Evolutionary conservation across 1,140 invertebrate species (phyloP).

Genomic region (Aphaenogaster rudis): DNA sequence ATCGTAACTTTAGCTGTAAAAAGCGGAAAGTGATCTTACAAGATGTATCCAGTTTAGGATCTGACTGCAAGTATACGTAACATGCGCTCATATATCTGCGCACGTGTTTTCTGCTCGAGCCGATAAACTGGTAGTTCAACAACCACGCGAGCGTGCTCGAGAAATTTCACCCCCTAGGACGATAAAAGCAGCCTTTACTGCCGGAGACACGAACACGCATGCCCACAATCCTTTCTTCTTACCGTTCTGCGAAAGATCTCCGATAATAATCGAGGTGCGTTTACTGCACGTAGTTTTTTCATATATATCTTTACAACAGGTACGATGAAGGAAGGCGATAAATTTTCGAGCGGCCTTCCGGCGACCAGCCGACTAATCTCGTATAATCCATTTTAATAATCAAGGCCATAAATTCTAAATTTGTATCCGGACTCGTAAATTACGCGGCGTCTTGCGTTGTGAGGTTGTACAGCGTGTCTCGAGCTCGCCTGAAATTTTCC

Average conservation of each 20-base stretch:
- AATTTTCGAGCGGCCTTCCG: constrained; percentile 33
- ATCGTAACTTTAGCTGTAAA: constrained; percentile 1
- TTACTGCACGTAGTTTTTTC: constrained; percentile 31
- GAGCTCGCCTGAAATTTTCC: neutral
- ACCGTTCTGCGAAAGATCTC: neutral
- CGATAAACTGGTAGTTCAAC: constrained; percentile 76
- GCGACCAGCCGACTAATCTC: constrained; percentile 38
- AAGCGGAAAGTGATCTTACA: neutral
- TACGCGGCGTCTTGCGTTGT: neutral
- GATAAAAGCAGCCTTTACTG: constrained; percentile 72
- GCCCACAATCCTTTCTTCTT: constrained; percentile 24
- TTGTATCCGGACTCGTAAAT: constrained; percentile 18
- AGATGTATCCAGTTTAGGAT: constrained; percentile 2
- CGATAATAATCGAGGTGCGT: constrained; percentile 61
- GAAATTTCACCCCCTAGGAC: constrained; percentile 67
- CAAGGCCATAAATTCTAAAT: constrained; percentile 41
- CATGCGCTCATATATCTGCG: constrained; percentile 21
- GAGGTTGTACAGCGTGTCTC: neutral
- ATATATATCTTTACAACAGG: neutral
- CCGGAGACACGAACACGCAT: constrained; percentile 52
- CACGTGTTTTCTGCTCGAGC: constrained; percentile 55
- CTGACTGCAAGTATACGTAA: neutral
- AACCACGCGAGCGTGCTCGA: constrained; percentile 69
- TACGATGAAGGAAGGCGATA: constrained; percentile 58
- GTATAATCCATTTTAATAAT: constrained; percentile 51